A percentile compares a stretch with the other conserved stretches of the same genome.
phyloP scores from a whole-genome alignment of 2,888 invertebrate genomes.

The Leucophora obtusa region DNA sequence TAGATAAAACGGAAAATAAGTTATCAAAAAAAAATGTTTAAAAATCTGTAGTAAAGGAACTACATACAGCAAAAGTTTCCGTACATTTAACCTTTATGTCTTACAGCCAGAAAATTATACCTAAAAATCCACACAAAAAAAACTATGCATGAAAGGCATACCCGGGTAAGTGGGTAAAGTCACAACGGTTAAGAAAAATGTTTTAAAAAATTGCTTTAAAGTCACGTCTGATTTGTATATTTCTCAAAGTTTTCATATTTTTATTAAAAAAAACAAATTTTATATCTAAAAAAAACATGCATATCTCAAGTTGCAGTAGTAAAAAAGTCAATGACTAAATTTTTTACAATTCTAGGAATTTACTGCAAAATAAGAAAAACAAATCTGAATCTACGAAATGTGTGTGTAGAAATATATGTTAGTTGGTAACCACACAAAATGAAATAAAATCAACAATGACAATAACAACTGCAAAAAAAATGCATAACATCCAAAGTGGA shows the following conservation, averaged over 20 bases:
- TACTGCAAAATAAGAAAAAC: slow-evolving; percentile 28
- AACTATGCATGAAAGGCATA: no score
- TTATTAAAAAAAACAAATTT: slow-evolving; percentile 8
- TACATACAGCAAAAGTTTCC: neutral
- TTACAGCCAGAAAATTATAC: no score
- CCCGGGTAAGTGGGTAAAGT: no score
- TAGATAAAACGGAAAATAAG: no score
- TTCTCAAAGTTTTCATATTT: neutral
- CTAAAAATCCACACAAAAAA: no score
- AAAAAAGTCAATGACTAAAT: slow-evolving; percentile 34
- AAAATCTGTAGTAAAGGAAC: slow-evolving; percentile 6
- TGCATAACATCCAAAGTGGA: neutral
- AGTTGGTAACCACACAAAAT: slow-evolving; percentile 28
- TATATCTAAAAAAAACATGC: neutral
- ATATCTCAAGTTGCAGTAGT: slow-evolving; percentile 44
- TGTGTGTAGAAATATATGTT: slow-evolving; percentile 37
- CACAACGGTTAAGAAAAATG: no score
- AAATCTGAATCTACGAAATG: neutral
- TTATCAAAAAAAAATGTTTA: neutral
- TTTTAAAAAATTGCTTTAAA: slow-evolving; percentile 13
- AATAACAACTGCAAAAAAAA: neutral
- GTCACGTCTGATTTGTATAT: slow-evolving; percentile 51
- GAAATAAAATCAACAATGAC: slow-evolving; percentile 9
- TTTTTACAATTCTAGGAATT: slow-evolving; percentile 40
- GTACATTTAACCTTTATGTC: no score